Base-by-base conservation (phyloP, 2,113 vertebrate genomes). In the Myiozetetes cayanensis region DNA sequence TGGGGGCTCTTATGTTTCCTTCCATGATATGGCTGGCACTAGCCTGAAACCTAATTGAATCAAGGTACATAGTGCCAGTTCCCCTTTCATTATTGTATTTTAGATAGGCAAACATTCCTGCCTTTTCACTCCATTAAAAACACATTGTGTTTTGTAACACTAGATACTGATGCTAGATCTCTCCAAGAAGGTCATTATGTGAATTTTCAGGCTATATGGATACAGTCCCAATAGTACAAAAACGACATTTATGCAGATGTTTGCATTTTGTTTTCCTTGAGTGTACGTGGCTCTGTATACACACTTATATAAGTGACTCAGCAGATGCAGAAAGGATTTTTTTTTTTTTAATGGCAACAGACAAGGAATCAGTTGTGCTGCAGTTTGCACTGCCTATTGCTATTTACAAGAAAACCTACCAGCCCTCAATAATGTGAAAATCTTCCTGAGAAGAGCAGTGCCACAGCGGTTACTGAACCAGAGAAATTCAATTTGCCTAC, bases 401-500 rank as follows among this genome's bases (percentile, higher is more conserved):
- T 97, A 93, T 97, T 97, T 97, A 94, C 86, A 97, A 96, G 92
- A 90, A 97, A 97, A 97, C 74, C 72, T 95, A 97, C 87, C 61
- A 96, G 63, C 31, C 96, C 87, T 97, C 88, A 95, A 94, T 96
- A 97, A 97, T 78, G 87, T 94, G 93, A 96, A 98, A 98, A 96
- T 96, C 96, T 97, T 96, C 93, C 90, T 93, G 87, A 97, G 94
- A 97, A 55, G 41, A 65, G 17, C 83, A 46, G n/a, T 83, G 85
- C 61, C 94, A 96, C 56, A 94, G 90, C 15, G 7, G 94, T 95
- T 96, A 97, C 94, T 97, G 97, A 98, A 97, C 91, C 97, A 98
- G 77, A 98, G 94, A 98, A 97, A 98, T 98, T 98, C 96, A 98
- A 98, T 98, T 98, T 98, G 95, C 96, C 95, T 98, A 97, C 95